Percentiles rank a stretch among this genome's conserved stretches.
Conservation (phyloP, 2,888 invertebrate genomes). For the Drosophila nr. perissopoda region DNA sequence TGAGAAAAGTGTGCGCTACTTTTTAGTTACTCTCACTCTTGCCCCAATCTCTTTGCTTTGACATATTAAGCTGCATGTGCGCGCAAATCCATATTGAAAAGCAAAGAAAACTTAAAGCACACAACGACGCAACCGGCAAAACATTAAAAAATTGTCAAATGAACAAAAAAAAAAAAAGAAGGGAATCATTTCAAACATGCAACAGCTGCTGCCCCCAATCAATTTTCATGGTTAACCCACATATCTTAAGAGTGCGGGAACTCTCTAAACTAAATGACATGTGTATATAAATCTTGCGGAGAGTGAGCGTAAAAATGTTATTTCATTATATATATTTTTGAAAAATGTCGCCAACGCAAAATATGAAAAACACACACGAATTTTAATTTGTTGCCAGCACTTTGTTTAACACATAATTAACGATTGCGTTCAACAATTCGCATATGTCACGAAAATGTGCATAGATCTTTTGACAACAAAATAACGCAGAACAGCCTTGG, state of each 20-base stretch:
- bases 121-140: constrained; percentile 67
- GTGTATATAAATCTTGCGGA: constrained; percentile 48
- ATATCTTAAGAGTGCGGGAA: constrained; percentile 37
- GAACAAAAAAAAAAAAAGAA: constrained; percentile 8
- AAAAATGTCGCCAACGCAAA: constrained; percentile 49
- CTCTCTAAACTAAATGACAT: constrained; percentile 62
- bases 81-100: constrained; percentile 63
- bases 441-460: constrained; percentile 37
- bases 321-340: background rate
- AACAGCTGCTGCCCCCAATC: constrained; percentile 77
- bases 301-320: constrained; percentile 44
- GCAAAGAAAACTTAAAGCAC: constrained; percentile 55
- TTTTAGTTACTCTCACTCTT: constrained; percentile 13
- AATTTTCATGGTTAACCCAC: constrained; percentile 78
- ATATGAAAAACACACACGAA: constrained; percentile 55
- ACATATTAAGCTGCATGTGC: constrained; percentile 68
- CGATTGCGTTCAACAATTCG: constrained; percentile 44
- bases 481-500: constrained; percentile 31
- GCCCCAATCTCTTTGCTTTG: constrained; percentile 21
- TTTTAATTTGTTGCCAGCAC: constrained; percentile 59
- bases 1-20: constrained; percentile 10
- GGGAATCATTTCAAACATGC: constrained; percentile 22
- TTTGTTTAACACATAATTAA: constrained; percentile 46
- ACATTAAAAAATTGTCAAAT: constrained; percentile 40
- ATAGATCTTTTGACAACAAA: constrained; percentile 48